Evolutionary conservation across 2,888 invertebrate genomes (phyloP).

Genomic region (Ophion slaviceki): DNA sequence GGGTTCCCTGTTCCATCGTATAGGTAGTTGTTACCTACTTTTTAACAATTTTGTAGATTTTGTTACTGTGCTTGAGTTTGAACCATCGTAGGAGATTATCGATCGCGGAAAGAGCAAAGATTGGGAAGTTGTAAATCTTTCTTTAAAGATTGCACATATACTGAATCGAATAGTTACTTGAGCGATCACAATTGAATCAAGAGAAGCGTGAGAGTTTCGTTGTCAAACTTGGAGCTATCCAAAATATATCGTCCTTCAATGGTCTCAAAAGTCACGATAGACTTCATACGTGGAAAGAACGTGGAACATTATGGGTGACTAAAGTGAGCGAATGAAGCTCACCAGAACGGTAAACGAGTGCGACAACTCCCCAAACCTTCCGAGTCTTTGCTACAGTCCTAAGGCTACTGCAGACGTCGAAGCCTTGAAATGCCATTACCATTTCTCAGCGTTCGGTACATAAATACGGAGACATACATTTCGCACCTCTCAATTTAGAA

Average conservation of each 20-base stretch:
- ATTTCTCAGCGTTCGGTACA: constrained; percentile 24
- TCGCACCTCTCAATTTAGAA: constrained; percentile 76
- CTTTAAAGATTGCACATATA: neutral
- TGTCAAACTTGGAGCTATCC: neutral
- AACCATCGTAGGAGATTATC: neutral
- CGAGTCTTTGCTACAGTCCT: constrained; percentile 41
- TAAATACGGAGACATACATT: constrained; percentile 11
- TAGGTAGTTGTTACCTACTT: constrained; percentile 58
- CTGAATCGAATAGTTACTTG: too few relatives aligned
- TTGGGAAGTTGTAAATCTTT: neutral
- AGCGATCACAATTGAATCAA: too few relatives aligned
- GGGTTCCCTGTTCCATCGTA: constrained; percentile 85
- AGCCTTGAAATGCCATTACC: constrained; percentile 45
- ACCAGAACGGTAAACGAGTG: neutral
- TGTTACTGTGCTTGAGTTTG: neutral
- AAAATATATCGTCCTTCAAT: neutral
- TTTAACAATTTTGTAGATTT: neutral
- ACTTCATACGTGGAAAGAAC: neutral
- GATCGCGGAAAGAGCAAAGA: neutral
- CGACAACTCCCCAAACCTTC: constrained; percentile 16
- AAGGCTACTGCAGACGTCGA: constrained; percentile 45
- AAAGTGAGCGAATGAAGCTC: neutral
- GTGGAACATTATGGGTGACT: neutral
- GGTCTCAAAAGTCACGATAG: neutral
- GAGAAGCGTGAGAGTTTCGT: neutral